Evolutionary conservation across 2,888 invertebrate genomes (phyloP).

Genomic region (Euzetes globulus): DNA sequence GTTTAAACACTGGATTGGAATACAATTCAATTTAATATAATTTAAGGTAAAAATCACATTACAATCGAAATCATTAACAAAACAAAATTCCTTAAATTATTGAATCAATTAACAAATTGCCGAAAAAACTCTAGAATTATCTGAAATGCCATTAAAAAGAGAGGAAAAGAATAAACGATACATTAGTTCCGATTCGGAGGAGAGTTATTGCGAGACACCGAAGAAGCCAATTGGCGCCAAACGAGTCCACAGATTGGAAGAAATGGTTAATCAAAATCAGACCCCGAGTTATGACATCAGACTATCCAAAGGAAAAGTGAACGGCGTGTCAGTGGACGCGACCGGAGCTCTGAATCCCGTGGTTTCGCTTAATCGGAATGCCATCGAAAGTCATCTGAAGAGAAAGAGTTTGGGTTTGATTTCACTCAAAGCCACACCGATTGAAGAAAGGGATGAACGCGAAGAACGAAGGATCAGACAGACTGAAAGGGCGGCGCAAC

Average conservation of each 20-base stretch:
- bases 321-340: neutral
- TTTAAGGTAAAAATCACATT: neutral
- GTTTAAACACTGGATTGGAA: neutral
- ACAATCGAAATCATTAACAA: neutral
- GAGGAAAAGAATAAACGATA: neutral
- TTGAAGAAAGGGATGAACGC: slow-evolving; percentile 41
- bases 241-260: neutral
- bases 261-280: neutral
- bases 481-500: neutral
- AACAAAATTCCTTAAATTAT: neutral
- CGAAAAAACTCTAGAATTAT: too few relatives aligned
- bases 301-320: neutral
- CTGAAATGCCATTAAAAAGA: slow-evolving; percentile 10
- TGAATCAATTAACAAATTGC: neutral
- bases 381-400: neutral
- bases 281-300: neutral
- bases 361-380: neutral
- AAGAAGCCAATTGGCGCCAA: slow-evolving; percentile 15
- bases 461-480: slow-evolving; percentile 42
- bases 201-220: neutral
- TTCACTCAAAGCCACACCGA: neutral
- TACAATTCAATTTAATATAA: neutral
- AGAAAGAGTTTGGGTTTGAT: slow-evolving; percentile 8
- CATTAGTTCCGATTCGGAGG: slow-evolving; percentile 21
- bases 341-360: neutral